Evolutionary conservation across 2,888 invertebrate genomes (phyloP).

Genomic region (Ganaspis brasiliensis): DNA sequence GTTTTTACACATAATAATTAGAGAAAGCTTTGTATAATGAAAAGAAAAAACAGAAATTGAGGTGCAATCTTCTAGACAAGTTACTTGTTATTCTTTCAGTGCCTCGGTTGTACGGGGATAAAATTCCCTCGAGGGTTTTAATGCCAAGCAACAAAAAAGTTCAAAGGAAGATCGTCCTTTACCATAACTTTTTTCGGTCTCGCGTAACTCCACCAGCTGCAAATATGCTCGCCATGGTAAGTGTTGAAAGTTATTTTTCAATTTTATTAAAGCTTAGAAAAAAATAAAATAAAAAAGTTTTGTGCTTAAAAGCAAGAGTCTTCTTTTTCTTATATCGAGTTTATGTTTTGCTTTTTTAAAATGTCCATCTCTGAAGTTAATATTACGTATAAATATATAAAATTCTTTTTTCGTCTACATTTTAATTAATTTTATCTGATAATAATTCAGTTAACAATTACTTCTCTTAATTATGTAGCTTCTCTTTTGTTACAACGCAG

Average conservation of each 20-base stretch:
- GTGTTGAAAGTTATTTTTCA: constrained; percentile 57
- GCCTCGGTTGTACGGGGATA: constrained; percentile 83
- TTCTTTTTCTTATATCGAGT: background rate
- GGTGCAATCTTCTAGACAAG: background rate
- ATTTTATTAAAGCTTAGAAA: background rate
- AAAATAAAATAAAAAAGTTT: background rate
- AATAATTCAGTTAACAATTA: background rate
- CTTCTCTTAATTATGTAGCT: too few relatives aligned
- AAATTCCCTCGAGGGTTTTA: constrained; percentile 82
- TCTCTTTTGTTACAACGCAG: too few relatives aligned
- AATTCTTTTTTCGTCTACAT: too few relatives aligned
- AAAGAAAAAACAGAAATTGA: background rate
- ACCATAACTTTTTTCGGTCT: constrained; percentile 89
- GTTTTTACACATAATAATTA: background rate
- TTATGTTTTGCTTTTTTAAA: background rate
- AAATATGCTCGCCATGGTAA: constrained; percentile 92
- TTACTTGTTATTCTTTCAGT: constrained; percentile 76
- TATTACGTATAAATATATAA: too few relatives aligned
- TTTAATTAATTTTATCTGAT: background rate
- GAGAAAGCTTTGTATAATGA: too few relatives aligned
- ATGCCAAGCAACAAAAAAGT: constrained; percentile 84
- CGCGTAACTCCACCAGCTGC: constrained; percentile 88
- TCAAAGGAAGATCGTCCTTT: constrained; percentile 87
- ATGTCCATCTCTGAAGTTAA: background rate
- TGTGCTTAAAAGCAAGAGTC: background rate